Conservation (phyloP, 2,797 vertebrate genomes). For the Melopsittacus undulatus region DNA sequence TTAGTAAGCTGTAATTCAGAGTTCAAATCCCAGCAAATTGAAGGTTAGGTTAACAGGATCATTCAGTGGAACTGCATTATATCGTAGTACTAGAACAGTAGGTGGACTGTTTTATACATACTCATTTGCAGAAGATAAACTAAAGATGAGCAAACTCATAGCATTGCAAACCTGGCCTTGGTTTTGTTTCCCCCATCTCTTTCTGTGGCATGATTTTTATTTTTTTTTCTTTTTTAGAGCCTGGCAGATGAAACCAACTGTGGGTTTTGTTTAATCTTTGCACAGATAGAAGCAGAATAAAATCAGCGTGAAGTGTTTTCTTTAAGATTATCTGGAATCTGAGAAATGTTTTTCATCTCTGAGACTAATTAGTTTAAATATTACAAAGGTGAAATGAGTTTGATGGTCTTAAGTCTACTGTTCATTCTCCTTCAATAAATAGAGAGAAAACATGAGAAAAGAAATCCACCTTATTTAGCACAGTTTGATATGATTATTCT, state of each 20-base stretch:
- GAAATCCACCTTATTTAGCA: conserved; percentile 51
- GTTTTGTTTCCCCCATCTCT: conserved; percentile 54
- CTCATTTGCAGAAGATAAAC: conserved; percentile 75
- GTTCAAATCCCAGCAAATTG: conserved; percentile 91
- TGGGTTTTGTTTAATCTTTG: conserved; percentile 61
- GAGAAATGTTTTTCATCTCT: conserved; percentile 67
- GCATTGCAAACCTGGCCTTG: conserved; percentile 55
- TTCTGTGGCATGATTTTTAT: conserved; percentile 37
- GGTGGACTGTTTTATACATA: conserved; percentile 78
- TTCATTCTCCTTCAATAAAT: conserved; percentile 47
- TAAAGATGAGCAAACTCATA: conserved; percentile 68
- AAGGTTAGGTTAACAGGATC: conserved; percentile 87
- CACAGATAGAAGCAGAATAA: conserved; percentile 66
- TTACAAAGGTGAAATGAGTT: conserved; percentile 71
- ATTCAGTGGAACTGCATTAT: conserved; percentile 83
- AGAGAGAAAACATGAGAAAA: conserved; percentile 23
- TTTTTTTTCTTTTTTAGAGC: conserved; percentile 53
- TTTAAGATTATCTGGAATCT: conserved; percentile 71
- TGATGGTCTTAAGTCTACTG: conserved; percentile 66
- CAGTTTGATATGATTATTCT: conserved; percentile 53
- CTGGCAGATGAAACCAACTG: conserved; percentile 57
- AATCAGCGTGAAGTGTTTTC: conserved; percentile 64
- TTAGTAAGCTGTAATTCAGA: conserved; percentile 89
- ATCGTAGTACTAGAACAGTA: conserved; percentile 78
- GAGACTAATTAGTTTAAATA: conserved; percentile 72